These are phyloP conservation scores for Dreissena rostriformis DNA, from an alignment of 1,140 invertebrate species.

Conservation along the genomic window DNA sequence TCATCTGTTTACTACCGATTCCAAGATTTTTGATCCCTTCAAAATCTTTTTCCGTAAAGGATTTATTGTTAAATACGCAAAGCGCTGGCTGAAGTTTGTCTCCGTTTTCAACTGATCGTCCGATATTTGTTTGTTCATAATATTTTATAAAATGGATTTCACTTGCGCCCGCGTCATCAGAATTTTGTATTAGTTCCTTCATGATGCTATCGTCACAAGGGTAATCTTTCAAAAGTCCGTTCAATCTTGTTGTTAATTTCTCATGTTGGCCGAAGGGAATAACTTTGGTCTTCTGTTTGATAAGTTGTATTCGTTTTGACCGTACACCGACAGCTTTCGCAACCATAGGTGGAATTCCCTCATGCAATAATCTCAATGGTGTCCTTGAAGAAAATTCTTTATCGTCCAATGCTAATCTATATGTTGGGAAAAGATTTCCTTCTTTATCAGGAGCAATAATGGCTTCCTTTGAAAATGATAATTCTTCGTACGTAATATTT, in stretches of 20 bases:
- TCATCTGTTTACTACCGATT: slow-evolving; percentile 64
- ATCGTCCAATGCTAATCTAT: slow-evolving; percentile 61
- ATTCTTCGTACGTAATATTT: slow-evolving; percentile 3
- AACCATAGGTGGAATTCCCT: slow-evolving; percentile 27
- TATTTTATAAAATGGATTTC: slow-evolving; percentile 75
- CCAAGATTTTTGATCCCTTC: slow-evolving; percentile 74
- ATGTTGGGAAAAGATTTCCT: slow-evolving; percentile 28
- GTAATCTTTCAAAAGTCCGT: slow-evolving; percentile 70
- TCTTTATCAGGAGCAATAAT: slow-evolving; percentile 57
- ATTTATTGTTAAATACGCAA: slow-evolving; percentile 75
- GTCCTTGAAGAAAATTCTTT: slow-evolving; percentile 11
- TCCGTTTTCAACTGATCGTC: slow-evolving; percentile 58
- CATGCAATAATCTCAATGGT: slow-evolving; percentile 55
- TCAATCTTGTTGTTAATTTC: slow-evolving; percentile 69
- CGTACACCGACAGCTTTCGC: slow-evolving; percentile 59
- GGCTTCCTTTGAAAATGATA: background rate
- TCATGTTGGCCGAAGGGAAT: slow-evolving; percentile 72
- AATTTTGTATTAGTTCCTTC: slow-evolving; percentile 81
- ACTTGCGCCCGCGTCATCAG: slow-evolving; percentile 77
- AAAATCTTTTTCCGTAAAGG: slow-evolving; percentile 73
- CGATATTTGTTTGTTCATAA: slow-evolving; percentile 56
- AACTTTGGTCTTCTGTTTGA: background rate
- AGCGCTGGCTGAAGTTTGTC: slow-evolving; percentile 72
- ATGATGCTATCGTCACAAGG: slow-evolving; percentile 68
- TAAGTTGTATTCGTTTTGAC: slow-evolving; percentile 50